These are phyloP conservation scores for Podarcis raffonei DNA, from an alignment of 2,113 vertebrate species.

Conservation along the genomic window DNA sequence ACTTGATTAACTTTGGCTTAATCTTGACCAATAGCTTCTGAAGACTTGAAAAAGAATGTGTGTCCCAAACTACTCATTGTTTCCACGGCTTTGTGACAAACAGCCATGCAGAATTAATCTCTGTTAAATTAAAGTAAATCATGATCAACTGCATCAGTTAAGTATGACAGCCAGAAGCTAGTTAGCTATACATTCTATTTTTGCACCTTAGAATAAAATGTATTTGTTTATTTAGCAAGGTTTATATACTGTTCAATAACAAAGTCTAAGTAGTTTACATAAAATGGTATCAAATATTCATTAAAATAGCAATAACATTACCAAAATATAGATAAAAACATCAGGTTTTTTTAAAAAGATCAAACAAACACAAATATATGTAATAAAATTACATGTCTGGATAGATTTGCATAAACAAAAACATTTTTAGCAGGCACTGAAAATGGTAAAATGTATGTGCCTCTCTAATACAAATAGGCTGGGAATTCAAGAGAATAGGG, in stretches of 20 bases:
- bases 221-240: background rate
- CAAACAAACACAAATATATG: too few species aligned
- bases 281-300: too few species aligned
- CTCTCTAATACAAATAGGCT: too few species aligned
- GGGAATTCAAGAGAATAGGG: too few species aligned
- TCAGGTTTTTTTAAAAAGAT: too few species aligned
- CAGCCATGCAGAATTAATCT: background rate
- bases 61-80: background rate
- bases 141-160: background rate
- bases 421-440: too few species aligned
- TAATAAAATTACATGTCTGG: too few species aligned
- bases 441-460: too few species aligned
- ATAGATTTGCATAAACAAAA: too few species aligned
- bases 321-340: too few species aligned
- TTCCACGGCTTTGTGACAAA: background rate
- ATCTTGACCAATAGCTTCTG: background rate
- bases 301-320: background rate
- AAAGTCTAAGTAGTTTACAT: too few species aligned
- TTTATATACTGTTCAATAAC: too few species aligned
- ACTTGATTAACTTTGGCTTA: background rate
- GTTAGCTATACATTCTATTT: background rate
- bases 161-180: background rate
- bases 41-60: conserved; percentile 21
- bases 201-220: background rate
- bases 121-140: conserved; percentile 21